These are phyloP conservation scores for Lordiphosa collinella DNA, from an alignment of 1,140 invertebrate genomes.

Conservation along the genomic window DNA sequence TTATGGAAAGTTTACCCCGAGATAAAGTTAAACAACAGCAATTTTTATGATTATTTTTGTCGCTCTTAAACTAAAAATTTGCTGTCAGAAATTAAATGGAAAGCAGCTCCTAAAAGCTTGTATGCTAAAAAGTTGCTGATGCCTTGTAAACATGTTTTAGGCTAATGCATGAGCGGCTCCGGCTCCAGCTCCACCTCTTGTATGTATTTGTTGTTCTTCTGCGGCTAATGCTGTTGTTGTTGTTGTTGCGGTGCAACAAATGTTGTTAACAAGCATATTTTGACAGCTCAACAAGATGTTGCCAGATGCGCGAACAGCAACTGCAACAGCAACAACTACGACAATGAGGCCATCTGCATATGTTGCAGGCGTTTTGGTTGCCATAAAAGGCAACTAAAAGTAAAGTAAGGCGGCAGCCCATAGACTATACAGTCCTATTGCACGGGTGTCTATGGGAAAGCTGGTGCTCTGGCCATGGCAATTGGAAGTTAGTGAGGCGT, in stretches of 20 bases:
- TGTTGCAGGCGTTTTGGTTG: constrained; percentile 45
- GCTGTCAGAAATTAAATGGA: constrained; percentile 74
- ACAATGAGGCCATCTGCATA: constrained; percentile 56
- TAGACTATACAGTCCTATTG: constrained; percentile 25
- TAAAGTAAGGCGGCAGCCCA: constrained; percentile 24
- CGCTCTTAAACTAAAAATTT: constrained; percentile 65
- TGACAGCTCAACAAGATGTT: constrained; percentile 77
- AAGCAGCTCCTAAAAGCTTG: constrained; percentile 55
- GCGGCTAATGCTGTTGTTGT: constrained; percentile 11
- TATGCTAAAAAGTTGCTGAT: constrained; percentile 52
- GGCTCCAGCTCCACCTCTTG: background rate
- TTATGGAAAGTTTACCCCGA: constrained; percentile 69
- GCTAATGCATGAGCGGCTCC: constrained; percentile 53
- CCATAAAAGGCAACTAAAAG: constrained; percentile 54
- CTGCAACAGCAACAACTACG: constrained; percentile 20
- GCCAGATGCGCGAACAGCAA: constrained; percentile 72
- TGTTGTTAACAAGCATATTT: constrained; percentile 78
- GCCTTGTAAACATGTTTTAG: constrained; percentile 66
- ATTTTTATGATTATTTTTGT: constrained; percentile 72
- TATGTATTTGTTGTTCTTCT: constrained; percentile 6
- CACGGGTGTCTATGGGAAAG: constrained; percentile 40
- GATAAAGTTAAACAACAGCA: constrained; percentile 59
- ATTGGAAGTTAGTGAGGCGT: constrained; percentile 46
- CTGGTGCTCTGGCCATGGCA: constrained; percentile 43
- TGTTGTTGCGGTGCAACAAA: constrained; percentile 72